Percentiles rank a stretch among this genome's conserved stretches.
Conservation (phyloP, 2,113 vertebrate genomes). For the Pangasianodon hypophthalmus region DNA sequence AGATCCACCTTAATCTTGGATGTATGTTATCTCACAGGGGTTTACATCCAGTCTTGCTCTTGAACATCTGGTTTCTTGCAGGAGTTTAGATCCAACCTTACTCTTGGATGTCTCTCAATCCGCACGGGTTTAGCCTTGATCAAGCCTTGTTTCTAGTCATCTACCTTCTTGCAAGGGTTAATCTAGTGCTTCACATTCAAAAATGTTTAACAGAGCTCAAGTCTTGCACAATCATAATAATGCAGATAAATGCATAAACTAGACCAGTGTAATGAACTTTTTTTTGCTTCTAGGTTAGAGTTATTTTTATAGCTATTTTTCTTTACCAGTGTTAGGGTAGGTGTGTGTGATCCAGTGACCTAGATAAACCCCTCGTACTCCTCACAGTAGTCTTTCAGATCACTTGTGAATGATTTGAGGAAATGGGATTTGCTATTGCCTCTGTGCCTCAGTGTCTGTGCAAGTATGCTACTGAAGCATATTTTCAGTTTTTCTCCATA, state of each 20-base stretch:
- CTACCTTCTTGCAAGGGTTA: not conserved
- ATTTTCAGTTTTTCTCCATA: not conserved
- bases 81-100: not conserved
- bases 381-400: not conserved
- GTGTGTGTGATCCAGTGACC: not conserved
- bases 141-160: not conserved
- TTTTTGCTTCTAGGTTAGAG: not conserved
- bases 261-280: not conserved
- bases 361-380: not conserved
- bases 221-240: not conserved
- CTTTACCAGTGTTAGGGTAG: not conserved
- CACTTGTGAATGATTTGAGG: not conserved
- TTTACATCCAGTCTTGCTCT: not conserved
- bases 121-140: not conserved
- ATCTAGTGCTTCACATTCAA: not conserved
- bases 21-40: not conserved
- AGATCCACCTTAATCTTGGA: not conserved
- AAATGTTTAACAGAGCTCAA: not conserved
- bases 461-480: slow-evolving; percentile 2
- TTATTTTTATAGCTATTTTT: not conserved
- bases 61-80: not conserved
- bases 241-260: not conserved
- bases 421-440: not conserved
- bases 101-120: not conserved
- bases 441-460: not conserved